These are phyloP conservation scores for Urocynchramus pylzowi DNA, from an alignment of 2,113 vertebrate species.

Conservation along the genomic window DNA sequence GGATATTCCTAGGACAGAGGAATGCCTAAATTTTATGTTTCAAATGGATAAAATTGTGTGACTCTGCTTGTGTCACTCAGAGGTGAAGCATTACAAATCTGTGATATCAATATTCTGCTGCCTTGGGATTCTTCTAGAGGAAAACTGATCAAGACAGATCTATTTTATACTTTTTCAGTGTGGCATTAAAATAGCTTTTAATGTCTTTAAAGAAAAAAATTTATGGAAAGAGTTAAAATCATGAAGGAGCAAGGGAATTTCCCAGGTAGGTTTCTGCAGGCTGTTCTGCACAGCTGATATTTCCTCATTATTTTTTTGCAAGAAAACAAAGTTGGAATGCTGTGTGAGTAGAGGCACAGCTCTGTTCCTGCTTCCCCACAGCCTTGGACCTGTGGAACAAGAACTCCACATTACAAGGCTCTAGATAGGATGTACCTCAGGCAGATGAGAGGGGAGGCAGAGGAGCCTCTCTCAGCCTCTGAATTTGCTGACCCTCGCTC, in stretches of 20 bases:
- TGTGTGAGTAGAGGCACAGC: neutral
- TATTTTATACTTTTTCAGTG: neutral
- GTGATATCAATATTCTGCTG: neutral
- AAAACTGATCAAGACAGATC: neutral
- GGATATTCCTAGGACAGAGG: neutral
- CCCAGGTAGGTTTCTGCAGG: neutral
- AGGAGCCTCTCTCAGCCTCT: neutral
- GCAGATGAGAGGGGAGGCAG: neutral
- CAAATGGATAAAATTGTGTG: neutral
- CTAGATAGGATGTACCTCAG: neutral
- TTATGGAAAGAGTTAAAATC: neutral
- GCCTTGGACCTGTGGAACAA: neutral
- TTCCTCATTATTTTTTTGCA: neutral
- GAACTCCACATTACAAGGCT: neutral
- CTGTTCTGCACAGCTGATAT: neutral
- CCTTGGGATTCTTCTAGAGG: neutral
- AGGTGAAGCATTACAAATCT: neutral
- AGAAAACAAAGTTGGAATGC: neutral
- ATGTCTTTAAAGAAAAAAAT: neutral
- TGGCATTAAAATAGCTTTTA: neutral
- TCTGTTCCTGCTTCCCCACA: neutral
- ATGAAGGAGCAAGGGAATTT: neutral
- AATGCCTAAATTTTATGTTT: neutral
- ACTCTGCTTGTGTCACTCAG: neutral
- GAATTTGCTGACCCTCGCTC: neutral